Conservation (phyloP, 1,140 invertebrate species). For the Brachionus rotundiformis region DNA sequence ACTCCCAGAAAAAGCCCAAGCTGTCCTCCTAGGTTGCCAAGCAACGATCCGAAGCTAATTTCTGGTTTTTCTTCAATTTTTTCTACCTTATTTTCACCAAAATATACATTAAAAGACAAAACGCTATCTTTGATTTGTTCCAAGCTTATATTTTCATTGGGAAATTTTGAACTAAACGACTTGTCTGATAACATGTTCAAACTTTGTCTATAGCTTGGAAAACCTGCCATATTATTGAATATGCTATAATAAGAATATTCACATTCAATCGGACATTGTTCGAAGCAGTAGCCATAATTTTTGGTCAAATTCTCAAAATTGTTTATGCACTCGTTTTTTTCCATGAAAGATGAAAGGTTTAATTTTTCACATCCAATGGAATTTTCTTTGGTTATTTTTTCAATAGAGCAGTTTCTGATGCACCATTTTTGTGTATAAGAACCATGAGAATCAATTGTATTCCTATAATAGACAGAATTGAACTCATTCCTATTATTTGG, state of each 20-base stretch:
- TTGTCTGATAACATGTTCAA: neutral
- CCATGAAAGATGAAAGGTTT: neutral
- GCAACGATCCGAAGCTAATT: neutral
- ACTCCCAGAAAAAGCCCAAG: conserved; percentile 47
- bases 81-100: neutral
- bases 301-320: neutral
- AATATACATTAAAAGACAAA: conserved; percentile 31
- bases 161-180: neutral
- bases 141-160: neutral
- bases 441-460: neutral
- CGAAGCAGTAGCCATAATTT: neutral
- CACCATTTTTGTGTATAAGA: conserved; percentile 19
- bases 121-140: conserved; percentile 8
- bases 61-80: neutral
- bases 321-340: neutral
- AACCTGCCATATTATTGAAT: neutral
- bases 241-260: neutral
- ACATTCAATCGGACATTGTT: conserved; percentile 35
- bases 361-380: neutral
- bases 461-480: conserved; percentile 1
- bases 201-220: neutral
- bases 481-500: neutral
- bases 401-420: neutral
- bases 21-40: conserved; percentile 22
- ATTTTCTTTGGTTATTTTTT: neutral